A percentile compares a stretch with the other conserved stretches of the same genome.
phyloP scores from a whole-genome alignment of 1,140 invertebrate species.

The Anoplophora glabripennis region DNA sequence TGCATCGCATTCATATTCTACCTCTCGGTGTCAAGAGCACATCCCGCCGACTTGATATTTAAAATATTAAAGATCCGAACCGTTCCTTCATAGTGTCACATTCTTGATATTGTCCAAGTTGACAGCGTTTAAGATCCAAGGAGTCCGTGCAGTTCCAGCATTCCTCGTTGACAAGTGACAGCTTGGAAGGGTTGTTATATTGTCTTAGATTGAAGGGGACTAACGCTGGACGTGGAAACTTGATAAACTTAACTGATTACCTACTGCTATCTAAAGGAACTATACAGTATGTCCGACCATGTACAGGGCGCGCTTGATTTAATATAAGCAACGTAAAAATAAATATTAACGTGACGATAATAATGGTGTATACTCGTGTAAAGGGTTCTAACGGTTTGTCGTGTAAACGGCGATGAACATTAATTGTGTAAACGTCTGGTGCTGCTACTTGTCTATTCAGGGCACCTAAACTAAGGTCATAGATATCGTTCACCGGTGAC shows the following conservation, averaged over 20 bases:
- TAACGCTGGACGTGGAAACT: slow-evolving; percentile 15
- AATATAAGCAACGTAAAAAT: too few species aligned
- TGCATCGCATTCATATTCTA: background rate
- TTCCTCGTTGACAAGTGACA: slow-evolving; percentile 33
- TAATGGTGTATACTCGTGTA: background rate
- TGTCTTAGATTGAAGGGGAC: slow-evolving; percentile 23
- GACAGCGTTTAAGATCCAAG: slow-evolving; percentile 26
- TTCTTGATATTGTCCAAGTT: slow-evolving; percentile 38
- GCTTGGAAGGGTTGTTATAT: slow-evolving; percentile 32
- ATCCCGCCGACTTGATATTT: slow-evolving; percentile 5
- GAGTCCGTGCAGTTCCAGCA: slow-evolving; percentile 22
- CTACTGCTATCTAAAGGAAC: slow-evolving; percentile 2
- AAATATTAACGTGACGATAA: background rate
- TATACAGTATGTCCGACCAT: too few species aligned
- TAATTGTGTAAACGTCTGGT: background rate
- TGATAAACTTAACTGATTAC: slow-evolving; percentile 21
- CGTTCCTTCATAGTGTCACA: slow-evolving; percentile 28
- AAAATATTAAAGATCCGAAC: slow-evolving; percentile 15
- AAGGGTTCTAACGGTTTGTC: slow-evolving; percentile 12
- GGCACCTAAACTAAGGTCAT: slow-evolving; percentile 22
- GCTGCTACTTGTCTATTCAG: slow-evolving; percentile 17
- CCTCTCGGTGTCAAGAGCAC: background rate
- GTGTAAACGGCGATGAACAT: slow-evolving; percentile 1
- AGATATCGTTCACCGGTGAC: slow-evolving; percentile 46
- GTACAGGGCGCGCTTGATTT: too few species aligned